Conservation (phyloP, 2,113 vertebrate genomes). For the Hemibates koningsi region DNA sequence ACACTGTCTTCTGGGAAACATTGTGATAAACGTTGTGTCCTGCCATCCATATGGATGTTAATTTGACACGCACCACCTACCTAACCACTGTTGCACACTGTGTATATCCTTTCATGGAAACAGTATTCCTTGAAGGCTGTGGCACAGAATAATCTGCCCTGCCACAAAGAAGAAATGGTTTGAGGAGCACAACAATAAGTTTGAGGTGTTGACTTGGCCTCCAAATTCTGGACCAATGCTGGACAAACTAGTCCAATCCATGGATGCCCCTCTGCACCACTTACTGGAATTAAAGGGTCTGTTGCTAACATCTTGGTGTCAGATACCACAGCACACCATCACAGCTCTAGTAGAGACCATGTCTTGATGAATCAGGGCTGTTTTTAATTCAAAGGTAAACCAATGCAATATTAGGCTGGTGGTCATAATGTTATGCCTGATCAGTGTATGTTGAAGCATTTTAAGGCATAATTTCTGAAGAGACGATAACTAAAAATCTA, state of each 20-base stretch:
- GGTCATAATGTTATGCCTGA: neutral
- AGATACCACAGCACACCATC: neutral
- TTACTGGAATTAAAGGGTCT: neutral
- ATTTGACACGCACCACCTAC: rapidly evolving
- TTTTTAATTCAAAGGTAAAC: neutral
- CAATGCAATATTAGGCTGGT: neutral
- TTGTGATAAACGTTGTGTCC: neutral
- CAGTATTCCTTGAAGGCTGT: neutral
- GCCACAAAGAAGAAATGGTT: neutral
- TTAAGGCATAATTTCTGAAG: neutral
- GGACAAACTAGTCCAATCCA: rapidly evolving
- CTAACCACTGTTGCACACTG: neutral
- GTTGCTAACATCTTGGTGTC: neutral
- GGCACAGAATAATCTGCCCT: neutral
- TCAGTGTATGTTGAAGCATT: neutral
- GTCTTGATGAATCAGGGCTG: neutral
- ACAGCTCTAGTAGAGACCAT: neutral
- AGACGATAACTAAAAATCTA: rapidly evolving
- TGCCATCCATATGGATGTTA: neutral
- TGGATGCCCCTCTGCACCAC: rapidly evolving
- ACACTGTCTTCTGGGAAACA: neutral
- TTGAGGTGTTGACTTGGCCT: neutral
- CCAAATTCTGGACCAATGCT: neutral
- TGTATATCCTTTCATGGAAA: neutral
- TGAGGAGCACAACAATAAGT: neutral